phyloP scores from a whole-genome alignment of 2,797 vertebrate species.

The Sarcophilus harrisii region DNA sequence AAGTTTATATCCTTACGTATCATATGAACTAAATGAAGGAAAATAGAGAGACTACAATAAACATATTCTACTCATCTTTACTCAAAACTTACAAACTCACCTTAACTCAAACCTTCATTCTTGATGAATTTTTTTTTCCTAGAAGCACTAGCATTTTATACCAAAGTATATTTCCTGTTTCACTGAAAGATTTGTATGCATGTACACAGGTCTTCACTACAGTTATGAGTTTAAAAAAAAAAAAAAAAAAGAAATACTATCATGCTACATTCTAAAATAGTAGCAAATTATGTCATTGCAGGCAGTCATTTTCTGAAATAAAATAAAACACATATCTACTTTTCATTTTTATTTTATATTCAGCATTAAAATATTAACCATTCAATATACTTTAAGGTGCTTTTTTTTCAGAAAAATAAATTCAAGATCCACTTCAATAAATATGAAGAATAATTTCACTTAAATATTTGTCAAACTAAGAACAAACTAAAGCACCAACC shows the following conservation, averaged over 20 bases:
- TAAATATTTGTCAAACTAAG: conserved; percentile 4
- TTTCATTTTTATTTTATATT: not conserved
- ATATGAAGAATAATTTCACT: not conserved
- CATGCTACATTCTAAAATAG: not conserved
- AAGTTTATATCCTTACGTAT: conserved; percentile 26
- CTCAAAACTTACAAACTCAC: conserved; percentile 18
- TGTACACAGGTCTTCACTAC: not conserved
- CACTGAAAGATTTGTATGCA: not conserved
- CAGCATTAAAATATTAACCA: conserved; percentile 16
- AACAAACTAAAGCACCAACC: not conserved
- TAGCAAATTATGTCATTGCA: conserved; percentile 22
- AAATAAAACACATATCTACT: not conserved
- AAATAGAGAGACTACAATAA: conserved; percentile 19
- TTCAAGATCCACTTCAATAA: conserved; percentile 3
- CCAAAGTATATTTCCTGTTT: conserved; percentile 24
- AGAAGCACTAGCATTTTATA: conserved; percentile 36
- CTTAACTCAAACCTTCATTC: not conserved
- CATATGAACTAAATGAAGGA: conserved; percentile 30
- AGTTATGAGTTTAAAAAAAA: conserved; percentile 30
- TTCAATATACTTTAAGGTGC: conserved; percentile 13
- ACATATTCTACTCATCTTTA: not conserved
- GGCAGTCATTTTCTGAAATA: conserved; percentile 29
- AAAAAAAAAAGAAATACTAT: not conserved
- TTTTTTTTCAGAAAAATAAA: conserved; percentile 15
- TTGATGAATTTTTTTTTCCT: conserved; percentile 6